phyloP scores from a whole-genome alignment of 2,797 vertebrate genomes.

The Oreortyx pictus region DNA sequence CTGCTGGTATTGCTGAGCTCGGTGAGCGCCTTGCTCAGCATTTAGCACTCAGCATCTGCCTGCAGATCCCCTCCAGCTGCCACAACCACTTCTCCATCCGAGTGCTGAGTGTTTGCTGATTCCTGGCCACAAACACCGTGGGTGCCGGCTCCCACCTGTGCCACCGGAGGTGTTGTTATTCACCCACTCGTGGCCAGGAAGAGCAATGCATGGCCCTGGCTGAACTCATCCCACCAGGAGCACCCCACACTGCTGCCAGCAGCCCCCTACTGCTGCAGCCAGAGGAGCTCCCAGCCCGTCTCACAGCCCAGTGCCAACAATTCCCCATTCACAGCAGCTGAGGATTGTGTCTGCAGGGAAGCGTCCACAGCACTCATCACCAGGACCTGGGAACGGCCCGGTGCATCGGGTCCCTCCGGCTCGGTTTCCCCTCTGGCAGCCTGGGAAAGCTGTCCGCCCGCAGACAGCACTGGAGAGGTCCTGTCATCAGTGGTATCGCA shows the following conservation, averaged over 20 bases:
- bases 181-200: fast-evolving
- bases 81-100: neutral
- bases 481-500: neutral
- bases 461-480: slow-evolving; percentile 10
- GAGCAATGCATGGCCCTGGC: fast-evolving
- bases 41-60: neutral
- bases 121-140: neutral
- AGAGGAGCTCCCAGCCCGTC: neutral
- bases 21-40: slow-evolving; percentile 8
- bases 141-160: neutral
- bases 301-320: neutral
- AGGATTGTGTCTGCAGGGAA: neutral
- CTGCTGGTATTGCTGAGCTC: fast-evolving
- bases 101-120: neutral
- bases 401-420: neutral
- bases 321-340: neutral
- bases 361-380: neutral
- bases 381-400: slow-evolving; percentile 3
- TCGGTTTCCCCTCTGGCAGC: neutral
- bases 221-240: neutral
- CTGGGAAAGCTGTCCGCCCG: neutral
- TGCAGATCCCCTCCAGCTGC: neutral
- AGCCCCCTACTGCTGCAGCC: neutral
- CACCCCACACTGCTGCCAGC: fast-evolving
- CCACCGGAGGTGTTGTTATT: fast-evolving